Evolutionary conservation across 2,797 vertebrate species (phyloP).

Genomic region (Neostethus bicornis): DNA sequence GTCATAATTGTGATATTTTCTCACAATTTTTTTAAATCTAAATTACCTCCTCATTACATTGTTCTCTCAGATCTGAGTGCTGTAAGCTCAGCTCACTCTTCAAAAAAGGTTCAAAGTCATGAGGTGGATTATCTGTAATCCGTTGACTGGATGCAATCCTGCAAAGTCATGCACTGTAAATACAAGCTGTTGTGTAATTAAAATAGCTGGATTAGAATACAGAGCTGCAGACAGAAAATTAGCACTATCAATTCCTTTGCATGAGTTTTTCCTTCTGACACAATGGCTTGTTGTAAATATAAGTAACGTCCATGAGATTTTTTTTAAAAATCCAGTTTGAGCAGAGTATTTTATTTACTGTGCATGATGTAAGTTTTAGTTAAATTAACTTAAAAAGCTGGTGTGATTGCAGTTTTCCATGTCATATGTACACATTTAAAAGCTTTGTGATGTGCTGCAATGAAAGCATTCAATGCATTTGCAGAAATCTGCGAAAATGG

Average conservation of each 20-base stretch:
- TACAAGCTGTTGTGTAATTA: conserved; percentile 57
- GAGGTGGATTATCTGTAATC: conserved; percentile 51
- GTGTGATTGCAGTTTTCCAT: too few relatives aligned
- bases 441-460: too few relatives aligned
- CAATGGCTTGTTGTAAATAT: conserved; percentile 51
- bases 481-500: conserved; percentile 23
- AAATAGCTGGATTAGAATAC: conserved; percentile 60
- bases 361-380: too few relatives aligned
- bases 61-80: conserved; percentile 13
- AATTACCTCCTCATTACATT: conserved; percentile 35
- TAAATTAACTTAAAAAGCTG: too few relatives aligned
- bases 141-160: conserved; percentile 42
- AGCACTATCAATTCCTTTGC: conserved; percentile 62
- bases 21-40: conserved; percentile 10
- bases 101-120: conserved; percentile 40
- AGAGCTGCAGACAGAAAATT: conserved; percentile 73
- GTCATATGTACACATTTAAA: too few relatives aligned
- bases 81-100: conserved; percentile 33
- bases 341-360: too few relatives aligned
- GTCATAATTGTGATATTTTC: background rate
- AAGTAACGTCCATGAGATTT: too few relatives aligned
- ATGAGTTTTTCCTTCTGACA: conserved; percentile 68
- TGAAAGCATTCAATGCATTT: too few relatives aligned
- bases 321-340: too few relatives aligned
- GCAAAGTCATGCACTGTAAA: conserved; percentile 41